Evolutionary conservation across 2,797 vertebrate species (phyloP).

Genomic region (Schizothorax lantsangensis): DNA sequence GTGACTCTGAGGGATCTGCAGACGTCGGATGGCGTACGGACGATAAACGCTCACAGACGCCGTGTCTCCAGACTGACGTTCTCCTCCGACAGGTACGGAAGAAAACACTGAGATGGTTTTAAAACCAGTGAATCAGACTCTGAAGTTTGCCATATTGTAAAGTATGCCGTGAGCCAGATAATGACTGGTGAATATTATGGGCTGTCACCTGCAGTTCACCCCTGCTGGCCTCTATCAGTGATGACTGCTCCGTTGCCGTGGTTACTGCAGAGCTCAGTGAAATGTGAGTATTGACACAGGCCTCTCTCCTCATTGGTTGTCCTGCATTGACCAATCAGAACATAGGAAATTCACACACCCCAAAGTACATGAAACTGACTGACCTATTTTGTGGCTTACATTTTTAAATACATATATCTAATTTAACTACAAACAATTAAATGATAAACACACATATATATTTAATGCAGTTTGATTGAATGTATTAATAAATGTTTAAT

Average conservation of each 20-base stretch:
- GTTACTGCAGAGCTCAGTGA: constrained; percentile 84
- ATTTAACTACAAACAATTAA: neutral
- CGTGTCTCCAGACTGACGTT: constrained; percentile 85
- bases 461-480: neutral
- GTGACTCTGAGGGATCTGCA: constrained; percentile 87
- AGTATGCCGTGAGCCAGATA: neutral
- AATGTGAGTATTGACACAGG: constrained; percentile 82
- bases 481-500: neutral
- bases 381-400: neutral
- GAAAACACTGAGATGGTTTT: neutral
- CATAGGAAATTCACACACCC: neutral
- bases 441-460: neutral
- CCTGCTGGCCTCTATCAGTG: constrained; percentile 89
- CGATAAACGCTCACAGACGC: constrained; percentile 79
- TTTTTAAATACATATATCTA: neutral
- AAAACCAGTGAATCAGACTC: too few species aligned
- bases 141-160: too few species aligned
- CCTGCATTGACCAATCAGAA: neutral
- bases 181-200: constrained; percentile 4
- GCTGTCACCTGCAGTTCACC: constrained; percentile 74
- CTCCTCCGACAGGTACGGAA: constrained; percentile 86
- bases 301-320: constrained; percentile 25
- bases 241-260: constrained; percentile 92
- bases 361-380: neutral
- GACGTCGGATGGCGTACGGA: constrained; percentile 73